Base-by-base conservation (phyloP, 2,797 vertebrate species). In the Rhodeus uyekii region DNA sequence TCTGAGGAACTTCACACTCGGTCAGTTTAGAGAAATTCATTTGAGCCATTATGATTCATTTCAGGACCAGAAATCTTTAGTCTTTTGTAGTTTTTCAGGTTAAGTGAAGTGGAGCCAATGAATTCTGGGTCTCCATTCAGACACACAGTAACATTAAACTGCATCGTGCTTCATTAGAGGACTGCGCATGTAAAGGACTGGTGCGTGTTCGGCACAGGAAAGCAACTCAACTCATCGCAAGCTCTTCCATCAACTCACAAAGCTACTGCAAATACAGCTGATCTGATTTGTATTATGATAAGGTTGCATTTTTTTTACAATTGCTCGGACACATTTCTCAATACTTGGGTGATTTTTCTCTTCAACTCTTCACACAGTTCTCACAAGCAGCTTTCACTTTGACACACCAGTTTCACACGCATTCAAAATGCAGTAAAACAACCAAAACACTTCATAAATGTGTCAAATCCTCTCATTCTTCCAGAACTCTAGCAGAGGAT, bases 71-170 rank as follows among this genome's bases (percentile, higher is more conserved):
- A 76, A 48, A 48, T 64, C 13, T 24, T 44, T 5, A 18, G n/a
- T 44, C 24, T 68, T 29, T 50, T 48, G 1, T 44, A 29, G n/a
- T 27, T 16, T 4, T 44, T 16, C 65, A 44, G 38, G 9, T 39
- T 69, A n/a, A 78, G 85, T 83, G 73, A 88, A 22, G 82, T 83
- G 34, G 71, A 76, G 80, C 80, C 79, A 83, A 64, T 53, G 84
- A 85, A 85, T 86, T 85, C 84, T 65, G 50, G 69, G 1, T 3
- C 75, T 82, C 5, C 75, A 78, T 86, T 53, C 42, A 84, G 83
- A 90, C 89, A 91, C 89, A 83, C 92, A 89, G 88, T 91, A 89
- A 86, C 83, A 81, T 92, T 92, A 90, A 91, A 77, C 71, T 84
- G 86, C 89, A 22, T 90, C 84, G 53, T 73, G 78, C 88, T 69